Conservation (phyloP, 2,113 vertebrate species). For the Apodemus speciosus region DNA sequence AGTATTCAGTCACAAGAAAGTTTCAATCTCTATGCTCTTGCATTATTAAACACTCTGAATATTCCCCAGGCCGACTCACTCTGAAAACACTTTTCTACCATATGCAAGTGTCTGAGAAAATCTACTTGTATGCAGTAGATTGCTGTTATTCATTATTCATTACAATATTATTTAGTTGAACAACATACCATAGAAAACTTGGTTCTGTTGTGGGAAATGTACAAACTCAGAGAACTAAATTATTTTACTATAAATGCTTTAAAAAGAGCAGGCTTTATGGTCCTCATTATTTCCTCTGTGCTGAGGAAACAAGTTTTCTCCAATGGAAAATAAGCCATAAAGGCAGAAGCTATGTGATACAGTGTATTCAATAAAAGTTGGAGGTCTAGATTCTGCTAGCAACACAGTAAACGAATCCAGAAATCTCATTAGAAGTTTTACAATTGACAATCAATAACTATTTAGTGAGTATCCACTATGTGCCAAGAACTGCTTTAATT, state of each 20-base stretch:
- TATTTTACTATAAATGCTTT: conserved; percentile 75
- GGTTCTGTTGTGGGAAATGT: conserved; percentile 67
- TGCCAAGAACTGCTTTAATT: conserved; percentile 41
- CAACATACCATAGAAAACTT: conserved; percentile 75
- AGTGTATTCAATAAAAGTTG: conserved; percentile 66
- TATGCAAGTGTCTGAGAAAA: conserved; percentile 79
- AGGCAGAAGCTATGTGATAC: conserved; percentile 71
- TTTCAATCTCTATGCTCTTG: conserved; percentile 64
- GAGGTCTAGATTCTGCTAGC: conserved; percentile 47
- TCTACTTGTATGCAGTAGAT: conserved; percentile 63
- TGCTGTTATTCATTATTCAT: conserved; percentile 78
- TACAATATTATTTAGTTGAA: conserved; percentile 73
- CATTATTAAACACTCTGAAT: conserved; percentile 69
- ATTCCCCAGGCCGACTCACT: conserved; percentile 73
- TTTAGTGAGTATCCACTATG: not conserved
- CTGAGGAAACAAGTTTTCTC: conserved; percentile 78
- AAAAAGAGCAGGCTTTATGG: conserved; percentile 79
- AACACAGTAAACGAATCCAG: not conserved
- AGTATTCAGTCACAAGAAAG: conserved; percentile 61
- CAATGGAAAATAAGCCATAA: conserved; percentile 77
- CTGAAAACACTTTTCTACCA: conserved; percentile 74
- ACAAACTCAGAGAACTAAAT: conserved; percentile 70
- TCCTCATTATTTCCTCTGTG: conserved; percentile 77
- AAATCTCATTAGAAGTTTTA: conserved; percentile 49
- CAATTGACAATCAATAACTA: conserved; percentile 48